Conservation (phyloP, 2,888 invertebrate species). For the Leptodirus hochenwartii region DNA sequence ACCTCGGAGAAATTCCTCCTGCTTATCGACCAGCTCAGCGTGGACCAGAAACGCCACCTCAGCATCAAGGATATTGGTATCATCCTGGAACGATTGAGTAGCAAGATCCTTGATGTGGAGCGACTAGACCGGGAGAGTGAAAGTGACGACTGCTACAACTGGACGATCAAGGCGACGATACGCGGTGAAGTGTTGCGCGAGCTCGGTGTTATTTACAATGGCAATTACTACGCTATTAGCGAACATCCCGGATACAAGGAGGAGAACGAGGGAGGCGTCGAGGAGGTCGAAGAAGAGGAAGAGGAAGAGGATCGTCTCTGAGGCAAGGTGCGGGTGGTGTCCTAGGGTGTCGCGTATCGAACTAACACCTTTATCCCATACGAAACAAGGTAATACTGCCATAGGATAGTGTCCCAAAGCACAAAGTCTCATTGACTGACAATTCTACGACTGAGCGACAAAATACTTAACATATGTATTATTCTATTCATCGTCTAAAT, state of each 20-base stretch:
- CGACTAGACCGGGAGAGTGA: conserved; percentile 80
- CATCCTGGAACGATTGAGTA: conserved; percentile 78
- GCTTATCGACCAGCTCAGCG: conserved; percentile 81
- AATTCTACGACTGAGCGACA: too few species aligned
- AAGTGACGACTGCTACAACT: conserved; percentile 86
- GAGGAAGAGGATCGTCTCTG: conserved; percentile 46
- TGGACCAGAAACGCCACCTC: conserved; percentile 80
- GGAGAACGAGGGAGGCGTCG: conserved; percentile 70
- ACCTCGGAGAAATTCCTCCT: conserved; percentile 84
- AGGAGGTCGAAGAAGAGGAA: conserved; percentile 72
- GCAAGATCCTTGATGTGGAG: conserved; percentile 87
- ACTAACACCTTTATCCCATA: too few species aligned
- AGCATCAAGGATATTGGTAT: conserved; percentile 92
- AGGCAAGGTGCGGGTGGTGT: too few species aligned
- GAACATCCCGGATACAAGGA: conserved; percentile 89
- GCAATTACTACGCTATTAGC: conserved; percentile 87
- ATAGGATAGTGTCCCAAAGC: too few species aligned
- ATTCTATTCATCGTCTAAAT: too few species aligned
- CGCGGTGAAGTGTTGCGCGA: conserved; percentile 80
- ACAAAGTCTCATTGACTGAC: too few species aligned
- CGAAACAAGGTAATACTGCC: too few species aligned
- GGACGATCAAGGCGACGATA: conserved; percentile 93
- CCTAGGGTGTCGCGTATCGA: too few species aligned
- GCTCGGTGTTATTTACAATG: conserved; percentile 85
- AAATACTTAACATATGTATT: too few species aligned